Base-by-base conservation (phyloP, 1,140 invertebrate genomes). In the Zophobas atratus region DNA sequence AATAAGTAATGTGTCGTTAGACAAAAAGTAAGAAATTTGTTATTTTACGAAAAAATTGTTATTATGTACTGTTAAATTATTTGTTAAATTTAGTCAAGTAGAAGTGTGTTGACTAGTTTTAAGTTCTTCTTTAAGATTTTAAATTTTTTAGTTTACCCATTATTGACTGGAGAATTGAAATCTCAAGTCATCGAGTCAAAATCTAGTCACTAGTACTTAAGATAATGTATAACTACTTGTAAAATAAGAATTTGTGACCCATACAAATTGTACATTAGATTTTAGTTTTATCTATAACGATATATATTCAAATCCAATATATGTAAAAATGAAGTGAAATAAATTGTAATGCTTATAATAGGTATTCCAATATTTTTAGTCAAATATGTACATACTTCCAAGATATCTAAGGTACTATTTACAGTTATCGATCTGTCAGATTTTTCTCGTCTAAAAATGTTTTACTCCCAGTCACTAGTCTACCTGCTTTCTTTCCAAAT, bases 181-280 rank as follows among this genome's bases (percentile, higher is more conserved):
- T 67, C 60, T 67, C 60, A 33, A 33, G 56, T 60, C 56, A 60
- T 32, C 41, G 60, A 67, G 60, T 67, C 60, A 39, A 67, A 43
- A 67, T 67, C 60, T 67, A 67, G 60, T 67, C 60, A 67, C 60
- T 67, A 67, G 60, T 67, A 67, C 60, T 67, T 67, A 67, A 67
- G 60, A 48, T n/a, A 67, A 57, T 57, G 33, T 57, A 57, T 57
- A 57, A 57, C 55, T 51, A 51, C 2, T 51, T 67, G 60, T 67
- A 67, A 67, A 20, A 67, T 67, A 67, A 67, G 41, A 41, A 41
- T 41, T 38, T 63, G 57, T 67, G 60, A 39, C 60, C 60, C 60
- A 67, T 67, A 67, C 60, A 67, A 67, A 67, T 63, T 63, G 57
- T 63, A 63, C 57, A 63, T 63, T 63, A 63, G 57, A n/a, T 57